Conservation (phyloP, 2,113 vertebrate genomes). For the Stomatorhinus ivindoensis region DNA sequence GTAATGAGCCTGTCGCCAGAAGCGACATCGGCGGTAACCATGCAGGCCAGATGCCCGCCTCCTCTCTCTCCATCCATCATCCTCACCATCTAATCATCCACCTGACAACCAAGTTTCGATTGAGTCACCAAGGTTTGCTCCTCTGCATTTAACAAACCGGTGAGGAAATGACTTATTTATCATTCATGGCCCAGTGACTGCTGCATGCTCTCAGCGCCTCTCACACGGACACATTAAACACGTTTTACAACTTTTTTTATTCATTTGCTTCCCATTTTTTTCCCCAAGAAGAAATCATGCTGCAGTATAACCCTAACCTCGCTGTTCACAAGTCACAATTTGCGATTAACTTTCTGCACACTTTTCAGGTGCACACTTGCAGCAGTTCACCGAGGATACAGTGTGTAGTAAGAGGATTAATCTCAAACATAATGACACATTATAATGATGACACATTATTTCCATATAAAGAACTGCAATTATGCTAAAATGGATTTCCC, state of each 20-base stretch:
- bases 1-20: slow-evolving; percentile 1
- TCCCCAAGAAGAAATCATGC: background rate
- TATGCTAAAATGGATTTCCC: background rate
- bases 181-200: slow-evolving; percentile 11
- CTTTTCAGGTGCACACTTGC: background rate
- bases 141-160: background rate
- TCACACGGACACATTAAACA: background rate
- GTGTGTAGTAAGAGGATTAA: background rate
- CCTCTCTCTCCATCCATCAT: slow-evolving; percentile 15
- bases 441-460: background rate
- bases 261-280: background rate
- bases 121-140: slow-evolving; percentile 7
- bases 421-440: background rate
- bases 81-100: slow-evolving; percentile 14
- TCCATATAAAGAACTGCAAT: slow-evolving; percentile 3
- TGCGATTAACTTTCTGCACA: background rate
- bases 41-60: background rate
- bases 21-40: background rate
- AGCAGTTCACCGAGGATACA: background rate
- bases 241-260: background rate
- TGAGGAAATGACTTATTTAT: slow-evolving; percentile 18
- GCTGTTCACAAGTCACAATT: background rate
- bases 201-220: background rate
- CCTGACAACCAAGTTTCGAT: slow-evolving; percentile 1
- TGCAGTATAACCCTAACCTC: background rate